A percentile compares a stretch with the other conserved stretches of the same genome.
Evolutionary conservation across 2,888 invertebrate genomes (phyloP).

Genomic region (Eucera pruinosa): DNA sequence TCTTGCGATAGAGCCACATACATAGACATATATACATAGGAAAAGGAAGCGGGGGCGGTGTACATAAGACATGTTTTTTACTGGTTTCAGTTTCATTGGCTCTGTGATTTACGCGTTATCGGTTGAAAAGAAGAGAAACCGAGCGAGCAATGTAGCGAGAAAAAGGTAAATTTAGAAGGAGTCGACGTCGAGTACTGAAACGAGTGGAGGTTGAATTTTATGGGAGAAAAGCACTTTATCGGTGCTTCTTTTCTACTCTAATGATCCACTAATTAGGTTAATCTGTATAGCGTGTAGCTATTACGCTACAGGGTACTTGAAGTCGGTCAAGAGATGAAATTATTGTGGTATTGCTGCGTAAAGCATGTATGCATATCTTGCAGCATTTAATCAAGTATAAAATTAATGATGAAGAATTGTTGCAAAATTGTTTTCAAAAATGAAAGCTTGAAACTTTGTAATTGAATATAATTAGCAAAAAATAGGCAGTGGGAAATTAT

Average conservation of each 20-base stretch:
- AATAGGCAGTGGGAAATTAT: too few relatives aligned
- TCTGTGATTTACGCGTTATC: slow-evolving; percentile 48
- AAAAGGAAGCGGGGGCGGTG: neutral
- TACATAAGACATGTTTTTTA: slow-evolving; percentile 30
- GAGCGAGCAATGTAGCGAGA: slow-evolving; percentile 26
- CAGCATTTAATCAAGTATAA: neutral
- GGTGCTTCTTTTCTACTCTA: neutral
- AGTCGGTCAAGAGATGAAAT: neutral
- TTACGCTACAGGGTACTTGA: neutral
- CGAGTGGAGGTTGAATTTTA: neutral
- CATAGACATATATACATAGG: slow-evolving; percentile 6
- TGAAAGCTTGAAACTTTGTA: neutral
- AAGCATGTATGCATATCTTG: neutral
- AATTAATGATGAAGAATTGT: too few relatives aligned
- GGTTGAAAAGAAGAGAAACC: neutral
- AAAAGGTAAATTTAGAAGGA: slow-evolving; percentile 7
- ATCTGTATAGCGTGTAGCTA: neutral
- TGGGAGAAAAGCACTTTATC: neutral
- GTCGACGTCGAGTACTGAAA: neutral
- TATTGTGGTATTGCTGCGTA: neutral
- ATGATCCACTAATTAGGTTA: slow-evolving; percentile 12
- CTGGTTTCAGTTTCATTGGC: slow-evolving; percentile 42
- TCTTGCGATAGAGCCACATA: slow-evolving; percentile 30
- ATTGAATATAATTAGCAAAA: neutral
- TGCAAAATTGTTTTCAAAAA: neutral